Percentiles rank a stretch among this genome's conserved stretches.
Conservation (phyloP, 2,888 invertebrate species). For the Cynaeus angustus region DNA sequence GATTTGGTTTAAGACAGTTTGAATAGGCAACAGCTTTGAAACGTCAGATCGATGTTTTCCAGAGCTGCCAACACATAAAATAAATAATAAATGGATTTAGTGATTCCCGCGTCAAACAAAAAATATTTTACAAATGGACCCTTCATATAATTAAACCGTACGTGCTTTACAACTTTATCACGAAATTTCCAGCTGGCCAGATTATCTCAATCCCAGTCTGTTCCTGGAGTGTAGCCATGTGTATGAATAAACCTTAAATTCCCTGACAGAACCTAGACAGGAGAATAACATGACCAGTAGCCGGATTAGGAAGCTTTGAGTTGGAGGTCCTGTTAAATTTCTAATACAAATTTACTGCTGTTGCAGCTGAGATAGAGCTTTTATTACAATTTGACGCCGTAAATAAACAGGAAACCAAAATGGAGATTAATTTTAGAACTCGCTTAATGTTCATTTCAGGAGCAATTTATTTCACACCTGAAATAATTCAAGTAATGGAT, state of each 20-base stretch:
- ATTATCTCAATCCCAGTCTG: conserved; percentile 2
- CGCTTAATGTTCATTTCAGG: not conserved
- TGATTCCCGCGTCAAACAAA: too few species aligned
- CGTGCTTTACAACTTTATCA: not conserved
- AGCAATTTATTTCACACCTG: not conserved
- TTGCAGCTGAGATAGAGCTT: not conserved
- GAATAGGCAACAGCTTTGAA: too few species aligned
- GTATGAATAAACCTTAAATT: conserved; percentile 2
- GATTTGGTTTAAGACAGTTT: too few species aligned
- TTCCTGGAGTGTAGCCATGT: not conserved
- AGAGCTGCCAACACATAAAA: too few species aligned
- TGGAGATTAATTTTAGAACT: not conserved
- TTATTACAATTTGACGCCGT: not conserved
- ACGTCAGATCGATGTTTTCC: too few species aligned
- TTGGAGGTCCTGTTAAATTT: not conserved
- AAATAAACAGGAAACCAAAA: not conserved
- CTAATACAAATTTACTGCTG: not conserved
- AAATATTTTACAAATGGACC: too few species aligned
- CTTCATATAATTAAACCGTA: not conserved
- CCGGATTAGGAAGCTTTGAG: not conserved
- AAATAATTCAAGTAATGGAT: not conserved
- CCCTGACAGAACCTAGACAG: not conserved
- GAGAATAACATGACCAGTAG: conserved; percentile 2
- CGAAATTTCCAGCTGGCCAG: not conserved
- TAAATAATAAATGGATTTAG: too few species aligned